Percentiles rank a stretch among this genome's conserved stretches.
Evolutionary conservation across 2,888 invertebrate species (phyloP).

Genomic region (Calephelis perditalis): DNA sequence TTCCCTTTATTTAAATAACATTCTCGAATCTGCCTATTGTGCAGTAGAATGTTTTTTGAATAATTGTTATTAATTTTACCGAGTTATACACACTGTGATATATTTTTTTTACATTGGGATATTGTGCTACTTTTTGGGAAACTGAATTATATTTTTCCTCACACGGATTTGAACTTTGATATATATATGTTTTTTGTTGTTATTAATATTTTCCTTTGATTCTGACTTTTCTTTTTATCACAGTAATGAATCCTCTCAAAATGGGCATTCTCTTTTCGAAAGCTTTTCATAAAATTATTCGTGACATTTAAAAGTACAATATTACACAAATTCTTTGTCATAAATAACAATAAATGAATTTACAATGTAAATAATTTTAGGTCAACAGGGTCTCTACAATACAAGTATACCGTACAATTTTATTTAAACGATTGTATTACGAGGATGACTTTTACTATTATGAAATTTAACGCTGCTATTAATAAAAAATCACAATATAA

Average conservation of each 20-base stretch:
- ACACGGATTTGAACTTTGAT: too few species aligned
- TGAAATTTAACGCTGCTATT: conserved; percentile 8
- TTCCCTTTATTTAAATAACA: too few species aligned
- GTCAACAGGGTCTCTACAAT: conserved; percentile 63
- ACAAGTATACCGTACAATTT: conserved; percentile 32
- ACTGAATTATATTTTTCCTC: too few species aligned
- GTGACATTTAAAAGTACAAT: neutral
- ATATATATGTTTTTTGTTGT: too few species aligned
- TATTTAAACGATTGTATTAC: conserved; percentile 20
- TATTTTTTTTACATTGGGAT: too few species aligned
- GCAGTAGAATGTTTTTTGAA: too few species aligned
- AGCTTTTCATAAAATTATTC: neutral
- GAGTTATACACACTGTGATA: too few species aligned
- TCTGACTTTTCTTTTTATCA: too few species aligned
- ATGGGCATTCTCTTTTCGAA: conserved; percentile 28
- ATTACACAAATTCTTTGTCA: conserved; percentile 20
- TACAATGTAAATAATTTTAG: conserved; percentile 36
- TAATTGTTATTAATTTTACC: too few species aligned
- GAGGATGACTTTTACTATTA: conserved; percentile 23
- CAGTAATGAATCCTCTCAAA: neutral
- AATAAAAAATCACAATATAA: conserved; percentile 5
- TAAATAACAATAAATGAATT: conserved; percentile 28
- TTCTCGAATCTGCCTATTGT: too few species aligned
- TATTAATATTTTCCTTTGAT: too few species aligned
- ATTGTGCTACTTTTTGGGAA: too few species aligned